These are phyloP conservation scores for Pelagia noctiluca DNA, from an alignment of 30 jellyfish, hydroid and myxozoan genomes.

Conservation along the genomic window DNA sequence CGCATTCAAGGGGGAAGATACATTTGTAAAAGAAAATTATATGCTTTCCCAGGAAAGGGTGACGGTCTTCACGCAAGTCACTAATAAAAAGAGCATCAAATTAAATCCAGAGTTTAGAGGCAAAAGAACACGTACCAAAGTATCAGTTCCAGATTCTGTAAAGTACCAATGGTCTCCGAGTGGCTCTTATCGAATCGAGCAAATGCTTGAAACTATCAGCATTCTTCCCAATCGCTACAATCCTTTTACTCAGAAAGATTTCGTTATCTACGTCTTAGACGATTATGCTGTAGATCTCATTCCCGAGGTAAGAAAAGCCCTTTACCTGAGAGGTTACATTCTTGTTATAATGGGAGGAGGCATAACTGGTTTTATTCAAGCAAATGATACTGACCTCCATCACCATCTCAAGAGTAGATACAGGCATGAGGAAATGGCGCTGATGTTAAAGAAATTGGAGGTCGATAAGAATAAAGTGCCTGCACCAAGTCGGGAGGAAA, in stretches of 20 bases:
- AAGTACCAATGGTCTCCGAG: conserved; percentile 64
- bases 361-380: conserved; percentile 66
- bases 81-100: conserved; percentile 34
- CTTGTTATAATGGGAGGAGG: conserved; percentile 84
- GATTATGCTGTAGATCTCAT: conserved; percentile 59
- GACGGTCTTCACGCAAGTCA: conserved; percentile 66
- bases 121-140: conserved; percentile 58
- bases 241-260: conserved; percentile 47
- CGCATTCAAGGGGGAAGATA: conserved; percentile 42
- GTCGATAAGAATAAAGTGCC: conserved; percentile 55
- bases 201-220: conserved; percentile 32
- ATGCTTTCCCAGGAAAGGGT: conserved; percentile 68
- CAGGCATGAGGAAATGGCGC: conserved; percentile 56
- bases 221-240: conserved; percentile 48
- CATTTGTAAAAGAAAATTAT: conserved; percentile 55
- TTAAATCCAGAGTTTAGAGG: conserved; percentile 55
- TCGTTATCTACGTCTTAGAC: conserved; percentile 59
- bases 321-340: conserved; percentile 64
- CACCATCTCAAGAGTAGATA: conserved; percentile 30
- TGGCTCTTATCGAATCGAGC: conserved; percentile 54
- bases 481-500: conserved; percentile 64
- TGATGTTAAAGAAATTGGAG: conserved; percentile 29
- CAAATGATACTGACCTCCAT: conserved; percentile 60
- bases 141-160: conserved; percentile 60
- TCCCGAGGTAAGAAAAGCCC: conserved; percentile 50